Evolutionary conservation across 2,797 vertebrate genomes (phyloP).

Genomic region (Pyrocephalus nanus): DNA sequence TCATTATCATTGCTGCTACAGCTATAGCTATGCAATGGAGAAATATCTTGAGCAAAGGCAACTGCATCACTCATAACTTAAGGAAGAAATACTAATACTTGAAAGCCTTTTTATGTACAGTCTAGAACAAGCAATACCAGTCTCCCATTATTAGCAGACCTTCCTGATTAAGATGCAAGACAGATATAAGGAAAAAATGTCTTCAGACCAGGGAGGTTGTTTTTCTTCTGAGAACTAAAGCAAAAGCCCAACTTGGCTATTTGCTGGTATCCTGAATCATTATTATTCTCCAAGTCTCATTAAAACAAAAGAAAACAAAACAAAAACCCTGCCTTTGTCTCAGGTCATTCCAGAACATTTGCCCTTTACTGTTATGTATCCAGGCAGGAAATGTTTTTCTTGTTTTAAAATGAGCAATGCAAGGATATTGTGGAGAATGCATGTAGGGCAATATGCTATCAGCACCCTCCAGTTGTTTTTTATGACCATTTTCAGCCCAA

Average conservation of each 20-base stretch:
- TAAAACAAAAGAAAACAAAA: conserved; percentile 62
- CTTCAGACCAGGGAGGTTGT: neutral
- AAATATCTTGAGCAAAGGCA: neutral
- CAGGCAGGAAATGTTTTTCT: conserved; percentile 80
- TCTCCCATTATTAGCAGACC: neutral
- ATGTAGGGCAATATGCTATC: conserved; percentile 54
- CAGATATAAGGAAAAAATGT: neutral
- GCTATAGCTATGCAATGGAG: neutral
- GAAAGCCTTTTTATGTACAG: neutral
- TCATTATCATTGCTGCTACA: neutral
- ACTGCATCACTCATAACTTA: neutral
- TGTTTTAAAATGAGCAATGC: conserved; percentile 62
- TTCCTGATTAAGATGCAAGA: neutral
- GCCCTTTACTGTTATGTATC: conserved; percentile 63
- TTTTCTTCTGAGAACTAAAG: conserved; percentile 41
- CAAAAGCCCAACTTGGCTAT: conserved; percentile 2
- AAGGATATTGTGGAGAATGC: conserved; percentile 60
- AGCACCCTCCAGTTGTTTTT: conserved; percentile 73
- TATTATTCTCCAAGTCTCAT: conserved; percentile 44
- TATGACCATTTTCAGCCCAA: conserved; percentile 50
- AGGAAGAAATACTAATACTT: neutral
- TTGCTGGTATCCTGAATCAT: conserved; percentile 45
- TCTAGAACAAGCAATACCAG: neutral
- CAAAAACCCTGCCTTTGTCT: conserved; percentile 41
- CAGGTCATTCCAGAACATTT: conserved; percentile 71